Evolutionary conservation across 2,113 vertebrate species (phyloP), one percentile per base, ranked within the genome.

Genomic region (Apus apus): DNA sequence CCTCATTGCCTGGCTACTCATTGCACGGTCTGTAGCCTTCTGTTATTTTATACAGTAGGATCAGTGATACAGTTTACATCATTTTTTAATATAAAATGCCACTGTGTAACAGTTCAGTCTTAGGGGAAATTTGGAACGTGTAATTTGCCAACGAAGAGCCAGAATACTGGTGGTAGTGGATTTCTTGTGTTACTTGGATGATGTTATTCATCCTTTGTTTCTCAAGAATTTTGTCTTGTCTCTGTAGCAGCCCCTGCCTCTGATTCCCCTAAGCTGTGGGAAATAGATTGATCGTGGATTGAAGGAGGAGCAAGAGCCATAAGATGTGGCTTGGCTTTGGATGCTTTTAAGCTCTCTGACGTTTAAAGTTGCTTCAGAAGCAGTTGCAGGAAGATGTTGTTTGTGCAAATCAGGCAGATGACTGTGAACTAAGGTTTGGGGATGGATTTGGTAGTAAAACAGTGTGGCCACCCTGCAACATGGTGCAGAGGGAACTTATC

Each of bases 381-480:
- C 64, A 38, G 19, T 27, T 56, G 34, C 43, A 70, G 46, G 45
- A 38, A 3, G 34, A 6, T 43, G 36, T 53, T 60, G n/a, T 8
- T 62, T 45, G 51, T 65, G 58, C 13, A 26, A 46, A 51, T 51
- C 78, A 80, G 4, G 29, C 34, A 71, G 32, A 8, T 1, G 6
- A 20, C 34, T 34, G 22, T 48, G 27, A 76, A 5, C 6, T 27
- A 50, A 23, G 14, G 30, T 71, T 80, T 72, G 58, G 68, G 18
- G 71, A 22, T n/a, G 36, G 50, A 36, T 9, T 27, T 48, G 51
- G 19, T 64, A 46, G 48, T 48, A 58, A 61, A 89, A 26, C 2
- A 2, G 13, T 4, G 32, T 2, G 3, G 17, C 77, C 51, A 4
- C 0, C 2, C 57, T 50, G 45, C 51, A n/a, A 9, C 38, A 21